Conservation (phyloP, 2,113 vertebrate genomes). For the Lutjanus erythropterus region DNA sequence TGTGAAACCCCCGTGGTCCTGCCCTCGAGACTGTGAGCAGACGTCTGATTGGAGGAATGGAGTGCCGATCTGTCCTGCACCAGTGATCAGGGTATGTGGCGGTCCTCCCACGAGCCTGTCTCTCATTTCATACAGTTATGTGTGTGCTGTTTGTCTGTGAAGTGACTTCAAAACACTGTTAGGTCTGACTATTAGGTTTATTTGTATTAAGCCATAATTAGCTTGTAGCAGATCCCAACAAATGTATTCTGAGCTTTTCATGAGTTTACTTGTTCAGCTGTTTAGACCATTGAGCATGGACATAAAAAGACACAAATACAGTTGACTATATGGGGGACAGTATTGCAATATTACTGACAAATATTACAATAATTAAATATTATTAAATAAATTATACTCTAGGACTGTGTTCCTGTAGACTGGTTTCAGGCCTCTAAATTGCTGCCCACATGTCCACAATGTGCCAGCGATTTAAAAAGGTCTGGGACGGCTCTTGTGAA, state of each 20-base stretch:
- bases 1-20: slow-evolving; percentile 52
- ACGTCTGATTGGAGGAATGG: slow-evolving; percentile 83
- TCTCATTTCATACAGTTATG: slow-evolving; percentile 30
- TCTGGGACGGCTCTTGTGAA: not conserved
- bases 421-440: slow-evolving; percentile 7
- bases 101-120: slow-evolving; percentile 19
- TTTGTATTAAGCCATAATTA: slow-evolving; percentile 45
- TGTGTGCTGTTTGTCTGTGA: slow-evolving; percentile 34
- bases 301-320: slow-evolving; percentile 7
- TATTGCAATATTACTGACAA: slow-evolving; percentile 10
- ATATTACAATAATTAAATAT: slow-evolving; percentile 16
- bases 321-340: not conserved
- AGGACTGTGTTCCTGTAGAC: slow-evolving; percentile 7
- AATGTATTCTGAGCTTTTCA: slow-evolving; percentile 48
- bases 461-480: slow-evolving; percentile 14
- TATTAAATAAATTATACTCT: slow-evolving; percentile 18
- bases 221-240: slow-evolving; percentile 43
- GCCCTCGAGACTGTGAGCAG: slow-evolving; percentile 60
- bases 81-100: slow-evolving; percentile 81
- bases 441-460: not conserved
- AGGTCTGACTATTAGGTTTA: slow-evolving; percentile 27
- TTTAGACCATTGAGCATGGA: slow-evolving; percentile 1
- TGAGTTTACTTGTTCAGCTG: slow-evolving; percentile 35
- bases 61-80: slow-evolving; percentile 64
- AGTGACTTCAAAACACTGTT: slow-evolving; percentile 25